phyloP scores from a whole-genome alignment of 2,888 invertebrate genomes.

The Andrena flavipes region DNA sequence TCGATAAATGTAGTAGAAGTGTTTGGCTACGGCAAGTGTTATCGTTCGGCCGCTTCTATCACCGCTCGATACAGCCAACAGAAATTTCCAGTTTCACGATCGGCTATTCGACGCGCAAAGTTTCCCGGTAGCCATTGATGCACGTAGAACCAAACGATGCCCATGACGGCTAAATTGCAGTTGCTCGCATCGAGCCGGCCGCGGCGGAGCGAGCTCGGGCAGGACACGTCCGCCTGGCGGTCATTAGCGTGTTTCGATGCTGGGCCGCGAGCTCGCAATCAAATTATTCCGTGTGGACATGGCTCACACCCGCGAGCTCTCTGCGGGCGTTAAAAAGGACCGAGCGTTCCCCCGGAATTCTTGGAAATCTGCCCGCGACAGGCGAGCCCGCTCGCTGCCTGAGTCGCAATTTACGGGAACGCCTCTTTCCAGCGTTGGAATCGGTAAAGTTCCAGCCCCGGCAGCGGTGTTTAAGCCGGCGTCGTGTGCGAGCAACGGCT shows the following conservation, averaged over 20 bases:
- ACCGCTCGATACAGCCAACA: constrained; percentile 30
- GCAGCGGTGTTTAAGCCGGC: background rate
- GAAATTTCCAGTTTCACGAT: constrained; percentile 43
- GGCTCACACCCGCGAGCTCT: no score
- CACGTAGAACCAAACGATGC: background rate
- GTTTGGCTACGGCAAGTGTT: constrained; percentile 11
- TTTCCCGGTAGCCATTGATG: constrained; percentile 28
- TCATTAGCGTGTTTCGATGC: background rate
- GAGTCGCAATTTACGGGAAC: background rate
- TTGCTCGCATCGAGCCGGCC: background rate
- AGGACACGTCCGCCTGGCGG: background rate
- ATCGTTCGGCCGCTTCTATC: constrained; percentile 36
- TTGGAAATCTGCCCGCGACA: background rate
- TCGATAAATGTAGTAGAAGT: no score
- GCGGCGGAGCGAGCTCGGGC: background rate
- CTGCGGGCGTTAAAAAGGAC: no score
- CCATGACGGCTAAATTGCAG: constrained; percentile 5
- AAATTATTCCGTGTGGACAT: no score
- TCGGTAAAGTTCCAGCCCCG: background rate
- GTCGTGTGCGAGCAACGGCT: background rate
- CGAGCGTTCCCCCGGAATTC: background rate
- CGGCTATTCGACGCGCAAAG: constrained; percentile 26
- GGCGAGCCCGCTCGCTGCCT: background rate
- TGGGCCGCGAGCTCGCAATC: no score
- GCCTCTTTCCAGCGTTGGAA: background rate